A percentile compares a stretch with the other conserved stretches of the same genome.
Evolutionary conservation across 1,140 invertebrate species (phyloP).

Genomic region (Catajapyx aquilonaris): DNA sequence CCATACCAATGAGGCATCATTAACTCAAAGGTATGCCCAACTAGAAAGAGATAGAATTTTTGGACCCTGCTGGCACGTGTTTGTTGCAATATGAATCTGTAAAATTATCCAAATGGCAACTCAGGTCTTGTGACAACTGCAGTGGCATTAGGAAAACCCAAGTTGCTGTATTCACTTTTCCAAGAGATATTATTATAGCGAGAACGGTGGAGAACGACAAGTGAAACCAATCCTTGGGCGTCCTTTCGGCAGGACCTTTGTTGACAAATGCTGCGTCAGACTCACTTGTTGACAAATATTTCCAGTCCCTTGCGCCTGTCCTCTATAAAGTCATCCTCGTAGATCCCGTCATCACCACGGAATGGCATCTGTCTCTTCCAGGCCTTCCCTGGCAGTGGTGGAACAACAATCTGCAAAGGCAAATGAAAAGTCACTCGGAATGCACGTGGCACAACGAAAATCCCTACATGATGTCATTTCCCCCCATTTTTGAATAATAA

Average conservation of each 20-base stretch:
- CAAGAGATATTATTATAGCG: constrained; percentile 3
- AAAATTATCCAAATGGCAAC: too few species aligned
- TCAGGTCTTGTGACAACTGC: too few species aligned
- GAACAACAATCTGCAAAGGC: constrained; percentile 75
- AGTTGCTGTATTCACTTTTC: too few species aligned
- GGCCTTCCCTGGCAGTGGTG: constrained; percentile 90
- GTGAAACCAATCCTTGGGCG: neutral
- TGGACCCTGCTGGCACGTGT: too few species aligned
- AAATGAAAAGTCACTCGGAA: constrained; percentile 4
- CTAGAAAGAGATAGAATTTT: too few species aligned
- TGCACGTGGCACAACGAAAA: constrained; percentile 5
- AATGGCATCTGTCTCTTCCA: constrained; percentile 97
- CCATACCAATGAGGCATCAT: too few species aligned
- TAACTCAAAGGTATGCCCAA: too few species aligned
- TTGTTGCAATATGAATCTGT: too few species aligned
- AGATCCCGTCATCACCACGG: constrained; percentile 94
- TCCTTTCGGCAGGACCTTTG: neutral
- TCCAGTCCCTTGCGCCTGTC: constrained; percentile 94
- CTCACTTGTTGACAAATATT: constrained; percentile 94
- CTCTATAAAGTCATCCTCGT: constrained; percentile 99
- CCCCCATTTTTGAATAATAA: too few species aligned
- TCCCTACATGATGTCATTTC: too few species aligned
- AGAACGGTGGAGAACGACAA: neutral
- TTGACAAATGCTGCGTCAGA: constrained; percentile 7
- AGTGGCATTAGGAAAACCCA: too few species aligned